Evolutionary conservation across 2,113 vertebrate genomes (phyloP), one percentile per base, ranked within the genome.

Genomic region (Ceuthmochares aereus): DNA sequence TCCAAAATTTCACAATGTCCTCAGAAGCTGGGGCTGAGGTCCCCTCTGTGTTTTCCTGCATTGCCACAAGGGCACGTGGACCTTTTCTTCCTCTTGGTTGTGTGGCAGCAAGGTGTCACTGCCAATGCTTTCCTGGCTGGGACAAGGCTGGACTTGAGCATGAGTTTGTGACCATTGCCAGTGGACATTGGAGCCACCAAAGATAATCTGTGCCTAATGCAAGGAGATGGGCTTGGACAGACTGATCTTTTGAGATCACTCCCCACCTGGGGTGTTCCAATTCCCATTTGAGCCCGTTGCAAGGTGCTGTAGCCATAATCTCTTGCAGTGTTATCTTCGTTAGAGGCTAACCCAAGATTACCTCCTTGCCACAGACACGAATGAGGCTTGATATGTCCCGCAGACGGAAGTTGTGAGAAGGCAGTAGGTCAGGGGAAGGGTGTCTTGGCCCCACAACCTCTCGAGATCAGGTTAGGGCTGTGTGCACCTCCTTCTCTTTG

Each of bases 391-490:
- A 9, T 75, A 63, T 30, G 27, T 54, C 85, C 68, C 7, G 0
- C 52, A 54, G 63, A 32, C 1, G 10, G 67, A 86, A 89, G 63
- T 2, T 27, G n/a, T 67, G 91, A 72, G 58, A 58, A 34, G 23
- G 43, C 68, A 69, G 54, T 11, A 45, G 45, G 17, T 66, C 12
- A 23, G n/a, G 76, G 23, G n/a, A 5, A 67, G 58, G 6, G 6
- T 59, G 49, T 43, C 34, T 47, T 20, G 64, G 10, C 49, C 27
- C 34, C 37, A 40, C 21, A 77, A n/a, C 52, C 81, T 51, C 37
- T 36, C 2, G 0, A 9, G 32, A 22, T 40, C 1, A 0, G 6
- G 32, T 56, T 1, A 0, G 22, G 30, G 56, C 40, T 10, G 4
- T 23, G 7, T 30, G 32, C 2, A 2, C 22, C 45, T 32, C 27